Percentiles rank a stretch among this genome's conserved stretches.
phyloP scores from a whole-genome alignment of 2,888 invertebrate genomes.

The Idaea straminata region DNA sequence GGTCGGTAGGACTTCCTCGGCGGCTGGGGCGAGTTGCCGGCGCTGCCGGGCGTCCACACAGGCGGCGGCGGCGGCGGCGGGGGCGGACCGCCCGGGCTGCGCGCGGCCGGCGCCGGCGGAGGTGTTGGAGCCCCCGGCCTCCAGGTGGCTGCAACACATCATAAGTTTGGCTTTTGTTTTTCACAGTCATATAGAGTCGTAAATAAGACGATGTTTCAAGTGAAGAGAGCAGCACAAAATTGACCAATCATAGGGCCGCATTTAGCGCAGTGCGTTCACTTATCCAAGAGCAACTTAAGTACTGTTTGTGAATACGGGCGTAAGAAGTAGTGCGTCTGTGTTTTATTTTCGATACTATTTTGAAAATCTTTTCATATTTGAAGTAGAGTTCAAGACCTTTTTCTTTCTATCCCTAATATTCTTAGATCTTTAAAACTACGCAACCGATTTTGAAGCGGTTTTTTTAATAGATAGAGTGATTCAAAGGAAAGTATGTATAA shows the following conservation, averaged over 20 bases:
- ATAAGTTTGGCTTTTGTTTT: not conserved
- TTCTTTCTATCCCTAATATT: no score
- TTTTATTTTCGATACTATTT: not conserved
- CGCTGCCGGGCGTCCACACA: slow-evolving; percentile 89
- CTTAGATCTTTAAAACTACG: no score
- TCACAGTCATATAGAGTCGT: slow-evolving; percentile 7
- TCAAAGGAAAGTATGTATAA: no score
- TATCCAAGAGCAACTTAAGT: no score
- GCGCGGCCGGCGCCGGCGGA: slow-evolving; percentile 47
- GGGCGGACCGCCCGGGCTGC: slow-evolving; percentile 69
- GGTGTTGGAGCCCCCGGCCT: slow-evolving; percentile 67
- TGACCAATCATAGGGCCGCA: no score
- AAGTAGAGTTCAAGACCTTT: not conserved
- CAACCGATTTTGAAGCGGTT: no score
- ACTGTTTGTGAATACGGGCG: no score
- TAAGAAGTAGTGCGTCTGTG: not conserved
- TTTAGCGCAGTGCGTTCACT: no score
- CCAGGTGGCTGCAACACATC: slow-evolving; percentile 60
- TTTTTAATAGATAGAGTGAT: no score
- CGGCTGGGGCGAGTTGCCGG: slow-evolving; percentile 85
- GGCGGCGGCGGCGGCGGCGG: slow-evolving; percentile 83
- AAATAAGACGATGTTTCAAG: no score
- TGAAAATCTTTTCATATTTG: not conserved
- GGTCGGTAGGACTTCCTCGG: slow-evolving; percentile 90
- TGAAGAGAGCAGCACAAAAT: no score